Conservation (phyloP, 2,888 invertebrate genomes). For the Drosophila anceps region DNA sequence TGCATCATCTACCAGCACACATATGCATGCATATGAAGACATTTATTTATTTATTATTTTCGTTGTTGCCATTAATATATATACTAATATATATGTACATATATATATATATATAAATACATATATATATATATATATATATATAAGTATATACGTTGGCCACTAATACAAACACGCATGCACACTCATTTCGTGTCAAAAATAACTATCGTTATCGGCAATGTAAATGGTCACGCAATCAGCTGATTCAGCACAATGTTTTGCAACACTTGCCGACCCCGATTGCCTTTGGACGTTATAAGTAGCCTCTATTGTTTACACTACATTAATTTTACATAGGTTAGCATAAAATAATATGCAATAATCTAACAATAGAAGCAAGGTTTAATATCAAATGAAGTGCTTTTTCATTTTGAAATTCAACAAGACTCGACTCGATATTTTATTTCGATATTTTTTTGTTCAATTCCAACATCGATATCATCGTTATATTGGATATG, state of each 20-base stretch:
- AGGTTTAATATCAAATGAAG: not conserved
- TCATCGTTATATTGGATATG: slow-evolving; percentile 12
- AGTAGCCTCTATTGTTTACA: not conserved
- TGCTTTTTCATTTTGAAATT: not conserved
- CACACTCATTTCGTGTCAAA: slow-evolving; percentile 38
- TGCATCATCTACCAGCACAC: slow-evolving; percentile 63
- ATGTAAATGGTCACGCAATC: slow-evolving; percentile 9
- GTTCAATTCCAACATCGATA: slow-evolving; percentile 13
- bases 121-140: slow-evolving; percentile 11
- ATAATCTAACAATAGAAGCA: not conserved
- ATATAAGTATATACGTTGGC: slow-evolving; percentile 22
- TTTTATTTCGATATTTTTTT: slow-evolving; percentile 7
- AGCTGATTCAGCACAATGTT: slow-evolving; percentile 31
- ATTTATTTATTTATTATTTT: slow-evolving; percentile 72
- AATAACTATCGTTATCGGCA: slow-evolving; percentile 39
- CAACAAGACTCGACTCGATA: not conserved
- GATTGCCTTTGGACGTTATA: not conserved
- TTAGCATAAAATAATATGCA: not conserved
- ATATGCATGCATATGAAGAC: slow-evolving; percentile 43
- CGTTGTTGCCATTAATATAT: slow-evolving; percentile 49
- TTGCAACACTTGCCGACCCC: slow-evolving; percentile 22
- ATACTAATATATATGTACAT: slow-evolving; percentile 14
- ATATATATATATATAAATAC: slow-evolving; percentile 20
- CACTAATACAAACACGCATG: slow-evolving; percentile 37
- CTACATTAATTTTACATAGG: not conserved